Conservation (phyloP, 2,113 vertebrate species). For the Seriola quinqueradiata region DNA sequence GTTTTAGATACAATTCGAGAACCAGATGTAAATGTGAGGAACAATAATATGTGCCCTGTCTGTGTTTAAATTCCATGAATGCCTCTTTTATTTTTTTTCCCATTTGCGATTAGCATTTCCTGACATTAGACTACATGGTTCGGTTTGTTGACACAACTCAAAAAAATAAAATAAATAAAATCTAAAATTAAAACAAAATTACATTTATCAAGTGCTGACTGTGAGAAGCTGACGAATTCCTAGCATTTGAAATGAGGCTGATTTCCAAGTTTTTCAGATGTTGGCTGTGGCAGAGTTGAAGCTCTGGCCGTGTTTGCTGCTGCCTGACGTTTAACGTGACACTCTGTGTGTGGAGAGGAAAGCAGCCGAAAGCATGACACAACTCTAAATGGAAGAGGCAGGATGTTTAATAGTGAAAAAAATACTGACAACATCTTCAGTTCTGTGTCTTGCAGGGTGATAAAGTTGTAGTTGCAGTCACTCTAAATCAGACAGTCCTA, state of each 20-base stretch:
- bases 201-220: conserved; percentile 18
- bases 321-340: conserved; percentile 42
- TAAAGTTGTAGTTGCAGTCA: not conserved
- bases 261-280: conserved; percentile 29
- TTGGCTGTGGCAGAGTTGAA: conserved; percentile 59
- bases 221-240: conserved; percentile 43
- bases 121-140: not conserved
- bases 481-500: not conserved
- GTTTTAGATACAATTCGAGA: conserved; percentile 35
- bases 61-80: conserved; percentile 45
- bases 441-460: not conserved
- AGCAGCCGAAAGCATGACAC: conserved; percentile 60
- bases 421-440: not conserved
- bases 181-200: not conserved
- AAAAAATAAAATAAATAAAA: too few relatives aligned
- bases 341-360: conserved; percentile 12
- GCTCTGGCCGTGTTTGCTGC: conserved; percentile 44
- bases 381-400: conserved; percentile 42
- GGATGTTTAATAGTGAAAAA: conserved; percentile 13
- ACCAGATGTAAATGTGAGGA: conserved; percentile 45
- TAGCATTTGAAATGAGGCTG: conserved; percentile 26
- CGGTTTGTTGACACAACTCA: conserved; percentile 14
- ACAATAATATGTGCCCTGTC: conserved; percentile 14
- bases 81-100: not conserved
- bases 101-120: conserved; percentile 46